These are phyloP conservation scores for Hirtodrosophila trivittata DNA, from an alignment of 2,888 invertebrate species.

Conservation along the genomic window DNA sequence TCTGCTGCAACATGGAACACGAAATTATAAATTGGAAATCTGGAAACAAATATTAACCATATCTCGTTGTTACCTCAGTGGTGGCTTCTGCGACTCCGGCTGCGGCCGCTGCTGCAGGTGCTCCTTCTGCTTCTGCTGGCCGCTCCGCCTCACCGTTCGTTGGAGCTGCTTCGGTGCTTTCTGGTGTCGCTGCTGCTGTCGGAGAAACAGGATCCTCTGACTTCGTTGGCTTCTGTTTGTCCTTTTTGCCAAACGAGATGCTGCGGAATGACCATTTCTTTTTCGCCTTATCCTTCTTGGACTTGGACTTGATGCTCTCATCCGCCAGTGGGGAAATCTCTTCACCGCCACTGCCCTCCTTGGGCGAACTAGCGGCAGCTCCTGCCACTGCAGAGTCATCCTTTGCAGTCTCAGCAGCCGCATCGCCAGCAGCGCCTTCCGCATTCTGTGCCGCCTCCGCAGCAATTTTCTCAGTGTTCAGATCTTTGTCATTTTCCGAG, in stretches of 20 bases:
- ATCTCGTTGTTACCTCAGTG: slow-evolving; percentile 39
- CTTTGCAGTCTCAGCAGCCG: slow-evolving; percentile 68
- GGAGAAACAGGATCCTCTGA: slow-evolving; percentile 84
- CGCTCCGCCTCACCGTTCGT: slow-evolving; percentile 86
- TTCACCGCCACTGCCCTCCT: slow-evolving; percentile 72
- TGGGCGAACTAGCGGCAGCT: slow-evolving; percentile 54
- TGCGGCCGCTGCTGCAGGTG: slow-evolving; percentile 17
- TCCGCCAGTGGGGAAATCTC: slow-evolving; percentile 79
- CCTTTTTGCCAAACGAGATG: slow-evolving; percentile 94
- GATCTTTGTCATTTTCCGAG: slow-evolving; percentile 88
- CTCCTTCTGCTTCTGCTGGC: slow-evolving; percentile 87
- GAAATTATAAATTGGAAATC: neutral
- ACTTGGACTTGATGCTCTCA: slow-evolving; percentile 85
- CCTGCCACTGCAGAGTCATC: no score
- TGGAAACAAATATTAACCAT: neutral
- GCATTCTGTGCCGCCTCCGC: slow-evolving; percentile 52
- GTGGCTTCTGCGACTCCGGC: slow-evolving; percentile 7
- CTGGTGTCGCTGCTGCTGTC: slow-evolving; percentile 54
- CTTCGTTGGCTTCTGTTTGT: slow-evolving; percentile 92
- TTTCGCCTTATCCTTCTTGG: slow-evolving; percentile 90
- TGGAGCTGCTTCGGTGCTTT: slow-evolving; percentile 53
- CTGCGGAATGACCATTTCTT: slow-evolving; percentile 96
- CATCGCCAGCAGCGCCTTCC: slow-evolving; percentile 47
- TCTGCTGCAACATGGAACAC: slow-evolving; percentile 25
- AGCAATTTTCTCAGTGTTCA: slow-evolving; percentile 87